Evolutionary conservation across 2,113 vertebrate genomes (phyloP).

Genomic region (Cynoglossus semilaevis): DNA sequence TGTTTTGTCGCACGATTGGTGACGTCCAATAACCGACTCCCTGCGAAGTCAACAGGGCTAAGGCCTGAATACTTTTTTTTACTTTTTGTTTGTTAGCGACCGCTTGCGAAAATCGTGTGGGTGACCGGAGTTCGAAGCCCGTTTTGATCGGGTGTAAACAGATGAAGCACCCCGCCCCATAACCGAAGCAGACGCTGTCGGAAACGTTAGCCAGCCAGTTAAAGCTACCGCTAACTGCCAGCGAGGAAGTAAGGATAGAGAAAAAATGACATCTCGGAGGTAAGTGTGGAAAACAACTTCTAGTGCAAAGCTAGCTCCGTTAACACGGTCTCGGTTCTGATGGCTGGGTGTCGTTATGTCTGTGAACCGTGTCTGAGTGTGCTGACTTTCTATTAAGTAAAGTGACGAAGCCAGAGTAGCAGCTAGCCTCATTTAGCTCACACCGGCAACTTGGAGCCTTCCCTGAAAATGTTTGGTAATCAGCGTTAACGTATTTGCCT

Average conservation of each 20-base stretch:
- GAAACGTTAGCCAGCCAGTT: slow-evolving; percentile 49
- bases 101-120: slow-evolving; percentile 20
- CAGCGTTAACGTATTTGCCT: background rate
- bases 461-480: slow-evolving; percentile 19
- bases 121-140: slow-evolving; percentile 55
- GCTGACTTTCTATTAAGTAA: slow-evolving; percentile 17
- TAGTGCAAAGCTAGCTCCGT: slow-evolving; percentile 25
- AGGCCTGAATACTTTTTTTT: slow-evolving; percentile 71
- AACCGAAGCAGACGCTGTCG: slow-evolving; percentile 45
- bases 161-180: slow-evolving; percentile 64
- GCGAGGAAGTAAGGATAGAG: slow-evolving; percentile 66
- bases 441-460: slow-evolving; percentile 42
- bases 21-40: slow-evolving; percentile 74
- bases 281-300: slow-evolving; percentile 70
- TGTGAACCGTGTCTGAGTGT: slow-evolving; percentile 1
- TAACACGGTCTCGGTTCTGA: slow-evolving; percentile 16
- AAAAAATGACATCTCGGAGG: slow-evolving; percentile 94
- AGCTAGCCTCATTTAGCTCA: slow-evolving; percentile 33
- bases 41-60: slow-evolving; percentile 67
- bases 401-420: background rate
- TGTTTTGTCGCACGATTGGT: slow-evolving; percentile 74
- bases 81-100: slow-evolving; percentile 17
- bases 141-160: slow-evolving; percentile 55
- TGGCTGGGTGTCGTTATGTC: background rate
- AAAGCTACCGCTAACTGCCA: slow-evolving; percentile 60